Base-by-base conservation (phyloP, 1,140 invertebrate genomes). In the Sycophaga agraensis region DNA sequence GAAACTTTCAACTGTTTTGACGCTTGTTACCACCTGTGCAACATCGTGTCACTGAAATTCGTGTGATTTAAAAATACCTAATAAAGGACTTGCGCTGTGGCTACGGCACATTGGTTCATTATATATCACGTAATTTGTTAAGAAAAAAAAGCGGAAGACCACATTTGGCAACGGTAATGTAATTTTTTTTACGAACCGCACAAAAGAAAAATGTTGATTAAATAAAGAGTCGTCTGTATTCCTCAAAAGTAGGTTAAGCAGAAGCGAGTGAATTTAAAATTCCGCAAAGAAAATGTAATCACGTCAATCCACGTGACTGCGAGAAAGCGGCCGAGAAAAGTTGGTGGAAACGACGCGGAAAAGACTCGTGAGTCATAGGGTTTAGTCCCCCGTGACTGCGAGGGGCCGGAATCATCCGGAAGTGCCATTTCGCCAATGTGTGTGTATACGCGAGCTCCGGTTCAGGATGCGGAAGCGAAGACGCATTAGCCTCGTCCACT, bases 351-450 rank as follows among this genome's bases (percentile, higher is more conserved):
- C 1, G 2, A 17, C n/a, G 12, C 22, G 14, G 7, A 28, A 46
- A 46, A 46, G 2, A 28, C 12, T n/a, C 21, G 2, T n/a, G 22
- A 28, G 4, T n/a, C 11, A 28, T 31, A 31, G 2, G 31, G 7
- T 54, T 54, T 54, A 54, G 28, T 54, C 17, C 24, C 39, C 19
- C 7, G 16, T 42, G 2, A 11, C n/a, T n/a, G n/a, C n/a, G n/a
- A n/a, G 8, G 24, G 37, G 21, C 16, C 9, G n/a, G 34, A 51
- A 39, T 37, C 34, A 24, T 4, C 37, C 21, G 37, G 35, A 53
- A 53, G 37, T 17, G 22, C 22, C 35, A 53, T 53, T 54, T 42
- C 37, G n/a, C 26, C n/a, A 4, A 42, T 54, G 37, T 54, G 8
- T 42, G n/a, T n/a, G n/a, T n/a, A n/a, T n/a, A n/a, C n/a, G 31